These are phyloP conservation scores for Brotula barbata DNA, from an alignment of 2,797 vertebrate species.

Conservation along the genomic window DNA sequence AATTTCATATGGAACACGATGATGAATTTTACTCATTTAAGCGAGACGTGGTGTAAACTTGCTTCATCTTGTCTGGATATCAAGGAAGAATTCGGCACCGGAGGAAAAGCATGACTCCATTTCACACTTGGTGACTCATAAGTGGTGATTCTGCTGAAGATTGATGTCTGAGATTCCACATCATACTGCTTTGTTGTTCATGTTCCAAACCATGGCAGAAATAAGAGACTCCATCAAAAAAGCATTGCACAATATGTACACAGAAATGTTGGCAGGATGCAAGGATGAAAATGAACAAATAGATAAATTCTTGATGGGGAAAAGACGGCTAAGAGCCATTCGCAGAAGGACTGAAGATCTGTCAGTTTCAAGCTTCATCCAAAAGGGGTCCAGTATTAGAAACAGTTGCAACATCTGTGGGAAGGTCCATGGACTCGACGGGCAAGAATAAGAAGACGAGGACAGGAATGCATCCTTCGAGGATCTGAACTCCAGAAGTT, in stretches of 20 bases:
- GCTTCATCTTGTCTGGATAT: conserved; percentile 2
- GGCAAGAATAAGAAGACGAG: conserved; percentile 1
- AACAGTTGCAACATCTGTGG: conserved; percentile 21
- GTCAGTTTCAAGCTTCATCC: conserved; percentile 1
- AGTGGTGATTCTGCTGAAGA: conserved; percentile 22
- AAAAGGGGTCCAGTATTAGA: not conserved
- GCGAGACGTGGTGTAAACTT: not conserved
- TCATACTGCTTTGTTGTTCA: not conserved
- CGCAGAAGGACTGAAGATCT: not conserved
- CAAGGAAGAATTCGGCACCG: conserved; percentile 19
- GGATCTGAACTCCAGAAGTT: conserved; percentile 11
- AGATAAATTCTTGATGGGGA: not conserved
- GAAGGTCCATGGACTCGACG: not conserved
- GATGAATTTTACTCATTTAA: not conserved
- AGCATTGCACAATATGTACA: not conserved
- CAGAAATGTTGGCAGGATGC: too few species aligned
- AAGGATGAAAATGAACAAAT: not conserved
- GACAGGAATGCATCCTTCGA: conserved; percentile 8
- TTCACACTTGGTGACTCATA: conserved; percentile 19
- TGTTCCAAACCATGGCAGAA: not conserved
- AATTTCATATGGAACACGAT: conserved; percentile 1
- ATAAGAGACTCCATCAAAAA: not conserved
- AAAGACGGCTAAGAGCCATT: not conserved
- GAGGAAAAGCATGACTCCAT: not conserved
- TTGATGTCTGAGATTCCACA: conserved; percentile 4